Conservation (phyloP, 2,888 invertebrate species). For the Harpalus rufipes region DNA sequence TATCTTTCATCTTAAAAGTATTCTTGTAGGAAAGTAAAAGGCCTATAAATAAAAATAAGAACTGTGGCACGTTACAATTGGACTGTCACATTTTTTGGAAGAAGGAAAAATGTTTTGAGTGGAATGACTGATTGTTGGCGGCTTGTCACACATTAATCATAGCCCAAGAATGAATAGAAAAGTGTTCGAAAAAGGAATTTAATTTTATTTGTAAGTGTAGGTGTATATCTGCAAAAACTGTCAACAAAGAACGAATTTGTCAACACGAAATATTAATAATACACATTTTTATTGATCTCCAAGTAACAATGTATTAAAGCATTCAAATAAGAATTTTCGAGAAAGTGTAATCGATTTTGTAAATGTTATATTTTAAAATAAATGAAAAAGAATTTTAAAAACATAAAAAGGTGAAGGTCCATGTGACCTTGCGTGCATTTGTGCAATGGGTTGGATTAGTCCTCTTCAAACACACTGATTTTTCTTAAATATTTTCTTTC, state of each 20-base stretch:
- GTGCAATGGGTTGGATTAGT: slow-evolving; percentile 60
- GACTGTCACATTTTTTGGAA: slow-evolving; percentile 23
- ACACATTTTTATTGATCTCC: not conserved
- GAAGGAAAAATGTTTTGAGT: slow-evolving; percentile 35
- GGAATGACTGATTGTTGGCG: slow-evolving; percentile 36
- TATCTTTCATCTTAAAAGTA: not conserved
- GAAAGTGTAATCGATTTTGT: no score
- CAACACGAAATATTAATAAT: slow-evolving; percentile 34
- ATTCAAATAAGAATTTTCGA: no score
- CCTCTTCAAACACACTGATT: slow-evolving; percentile 62
- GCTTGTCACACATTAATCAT: slow-evolving; percentile 44
- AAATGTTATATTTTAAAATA: not conserved
- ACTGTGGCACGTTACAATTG: slow-evolving; percentile 30
- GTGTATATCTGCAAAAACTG: slow-evolving; percentile 37
- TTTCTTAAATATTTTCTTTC: slow-evolving; percentile 61
- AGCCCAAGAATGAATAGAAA: slow-evolving; percentile 32
- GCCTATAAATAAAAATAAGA: slow-evolving; percentile 35
- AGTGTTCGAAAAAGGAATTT: slow-evolving; percentile 42
- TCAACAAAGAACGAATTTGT: slow-evolving; percentile 30
- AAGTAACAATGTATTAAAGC: not conserved
- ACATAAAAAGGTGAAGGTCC: slow-evolving; percentile 18
- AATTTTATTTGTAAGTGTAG: slow-evolving; percentile 42
- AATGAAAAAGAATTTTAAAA: not conserved
- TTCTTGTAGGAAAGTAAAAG: not conserved
- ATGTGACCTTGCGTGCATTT: slow-evolving; percentile 22